phyloP scores from a whole-genome alignment of 1,140 invertebrate species.

The Cephus cinctus region DNA sequence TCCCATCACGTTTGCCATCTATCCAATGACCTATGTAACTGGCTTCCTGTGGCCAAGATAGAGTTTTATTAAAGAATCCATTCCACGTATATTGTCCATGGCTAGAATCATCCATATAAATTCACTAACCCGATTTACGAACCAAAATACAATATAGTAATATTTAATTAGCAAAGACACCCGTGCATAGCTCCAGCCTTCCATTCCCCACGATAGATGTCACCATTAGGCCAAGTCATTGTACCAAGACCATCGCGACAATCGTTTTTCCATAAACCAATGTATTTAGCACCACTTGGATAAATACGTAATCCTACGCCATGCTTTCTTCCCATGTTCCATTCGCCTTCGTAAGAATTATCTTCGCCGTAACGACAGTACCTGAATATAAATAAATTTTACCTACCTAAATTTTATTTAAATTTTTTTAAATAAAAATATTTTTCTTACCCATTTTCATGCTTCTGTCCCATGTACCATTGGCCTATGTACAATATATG shows the following conservation, averaged over 20 bases:
- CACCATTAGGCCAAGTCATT: slow-evolving; percentile 47
- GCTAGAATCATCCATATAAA: slow-evolving; percentile 20
- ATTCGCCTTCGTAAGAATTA: slow-evolving; percentile 46
- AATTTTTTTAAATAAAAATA: too few species aligned
- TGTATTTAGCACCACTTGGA: slow-evolving; percentile 52
- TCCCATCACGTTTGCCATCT: slow-evolving; percentile 51
- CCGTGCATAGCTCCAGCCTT: slow-evolving; percentile 57
- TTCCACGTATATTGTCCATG: slow-evolving; percentile 60
- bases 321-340: slow-evolving; percentile 50
- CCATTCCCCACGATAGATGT: slow-evolving; percentile 55
- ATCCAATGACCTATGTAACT: slow-evolving; percentile 60
- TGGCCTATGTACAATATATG: slow-evolving; percentile 54
- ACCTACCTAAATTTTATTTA: slow-evolving; percentile 1
- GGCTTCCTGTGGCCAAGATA: slow-evolving; percentile 53
- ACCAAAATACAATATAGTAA: slow-evolving; percentile 4
- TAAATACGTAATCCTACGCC: slow-evolving; percentile 56
- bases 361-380: slow-evolving; percentile 25
- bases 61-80: slow-evolving; percentile 52
- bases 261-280: slow-evolving; percentile 57
- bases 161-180: slow-evolving; percentile 12
- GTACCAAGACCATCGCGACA: slow-evolving; percentile 55
- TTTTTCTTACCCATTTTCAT: slow-evolving; percentile 52
- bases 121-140: background rate
- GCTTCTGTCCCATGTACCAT: slow-evolving; percentile 55
- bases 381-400: slow-evolving; percentile 9